Evolutionary conservation across 2,113 vertebrate genomes (phyloP).

Genomic region (Hypanus sabinus): DNA sequence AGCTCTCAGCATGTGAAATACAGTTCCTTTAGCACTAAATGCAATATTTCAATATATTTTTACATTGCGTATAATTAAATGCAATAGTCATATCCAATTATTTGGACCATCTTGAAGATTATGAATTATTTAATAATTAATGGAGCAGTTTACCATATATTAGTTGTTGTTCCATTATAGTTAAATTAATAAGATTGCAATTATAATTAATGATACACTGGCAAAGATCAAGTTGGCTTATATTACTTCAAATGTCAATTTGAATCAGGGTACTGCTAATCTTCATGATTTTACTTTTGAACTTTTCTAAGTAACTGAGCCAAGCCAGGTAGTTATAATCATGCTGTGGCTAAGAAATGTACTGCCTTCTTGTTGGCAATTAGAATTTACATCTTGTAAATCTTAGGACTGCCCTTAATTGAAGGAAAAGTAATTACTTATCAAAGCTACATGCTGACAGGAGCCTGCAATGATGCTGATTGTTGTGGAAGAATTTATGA

Average conservation of each 20-base stretch:
- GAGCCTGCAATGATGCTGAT: conserved; percentile 47
- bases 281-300: neutral
- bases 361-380: conserved; percentile 1
- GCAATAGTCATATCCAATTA: neutral
- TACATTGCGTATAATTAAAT: neutral
- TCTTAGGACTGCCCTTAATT: conserved; percentile 45
- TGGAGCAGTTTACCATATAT: neutral
- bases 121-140: neutral
- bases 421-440: conserved; percentile 44
- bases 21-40: too few species aligned
- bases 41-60: neutral
- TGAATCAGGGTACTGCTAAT: neutral
- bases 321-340: neutral
- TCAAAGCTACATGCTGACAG: conserved; percentile 43
- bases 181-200: neutral
- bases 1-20: too few species aligned
- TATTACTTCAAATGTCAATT: neutral
- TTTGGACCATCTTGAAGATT: too few species aligned
- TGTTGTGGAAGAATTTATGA: conserved; percentile 50
- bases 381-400: conserved; percentile 40
- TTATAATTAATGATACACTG: neutral
- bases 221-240: neutral
- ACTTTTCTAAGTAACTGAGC: neutral
- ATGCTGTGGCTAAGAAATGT: neutral
- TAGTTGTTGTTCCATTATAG: neutral